These are phyloP conservation scores for Syrphus vitripennis DNA, from an alignment of 2,888 invertebrate species.

Conservation along the genomic window DNA sequence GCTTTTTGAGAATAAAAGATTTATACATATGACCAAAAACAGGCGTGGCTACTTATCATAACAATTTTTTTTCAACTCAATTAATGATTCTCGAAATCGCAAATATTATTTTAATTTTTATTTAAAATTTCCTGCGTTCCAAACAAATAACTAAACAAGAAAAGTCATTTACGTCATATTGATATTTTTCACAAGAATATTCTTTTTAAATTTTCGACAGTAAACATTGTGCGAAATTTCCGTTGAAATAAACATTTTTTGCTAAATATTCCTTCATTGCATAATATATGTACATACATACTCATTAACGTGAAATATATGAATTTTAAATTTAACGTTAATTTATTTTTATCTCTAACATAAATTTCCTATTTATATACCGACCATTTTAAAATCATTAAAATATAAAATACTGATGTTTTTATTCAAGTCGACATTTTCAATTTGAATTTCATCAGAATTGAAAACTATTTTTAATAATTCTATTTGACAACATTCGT, in stretches of 20 bases:
- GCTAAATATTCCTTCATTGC: not conserved
- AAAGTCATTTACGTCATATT: no score
- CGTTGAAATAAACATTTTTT: not conserved
- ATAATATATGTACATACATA: not conserved
- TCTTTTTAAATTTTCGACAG: no score
- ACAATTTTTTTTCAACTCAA: no score
- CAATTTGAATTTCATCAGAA: slow-evolving; percentile 21
- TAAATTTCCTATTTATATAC: not conserved
- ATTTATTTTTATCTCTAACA: slow-evolving; percentile 16
- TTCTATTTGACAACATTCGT: slow-evolving; percentile 19
- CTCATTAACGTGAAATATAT: not conserved
- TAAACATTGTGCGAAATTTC: no score
- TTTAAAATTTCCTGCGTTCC: no score
- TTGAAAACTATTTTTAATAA: slow-evolving; percentile 19
- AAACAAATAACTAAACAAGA: no score
- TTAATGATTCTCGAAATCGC: no score
- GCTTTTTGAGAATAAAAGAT: no score
- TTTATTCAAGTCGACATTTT: slow-evolving; percentile 15
- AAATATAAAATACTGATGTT: slow-evolving; percentile 15
- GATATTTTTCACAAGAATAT: no score
- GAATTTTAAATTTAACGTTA: not conserved
- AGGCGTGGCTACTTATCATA: no score
- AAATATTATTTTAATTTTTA: no score
- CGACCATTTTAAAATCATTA: slow-evolving; percentile 7
- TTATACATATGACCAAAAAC: no score